Evolutionary conservation across 2,113 vertebrate species (phyloP).

Genomic region (Erythrolamprus reginae): DNA sequence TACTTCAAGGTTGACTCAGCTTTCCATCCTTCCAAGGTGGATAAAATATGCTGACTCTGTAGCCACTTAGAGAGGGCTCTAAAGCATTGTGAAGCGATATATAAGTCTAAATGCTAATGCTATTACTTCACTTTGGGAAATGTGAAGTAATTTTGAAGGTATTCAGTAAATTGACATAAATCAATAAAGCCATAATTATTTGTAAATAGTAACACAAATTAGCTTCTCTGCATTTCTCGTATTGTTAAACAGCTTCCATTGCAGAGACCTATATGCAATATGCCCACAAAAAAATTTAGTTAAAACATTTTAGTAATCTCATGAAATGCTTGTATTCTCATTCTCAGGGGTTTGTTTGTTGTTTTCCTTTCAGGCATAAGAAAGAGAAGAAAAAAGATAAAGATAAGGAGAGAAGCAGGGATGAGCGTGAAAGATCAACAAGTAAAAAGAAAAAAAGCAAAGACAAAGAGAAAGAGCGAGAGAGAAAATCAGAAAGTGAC

Average conservation of each 20-base stretch:
- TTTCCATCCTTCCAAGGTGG: too few relatives aligned
- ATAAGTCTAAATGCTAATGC: too few relatives aligned
- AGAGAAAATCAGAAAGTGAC: slow-evolving; percentile 88
- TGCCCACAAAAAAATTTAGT: background rate
- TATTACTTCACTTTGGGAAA: background rate
- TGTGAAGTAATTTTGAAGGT: background rate
- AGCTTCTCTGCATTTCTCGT: background rate
- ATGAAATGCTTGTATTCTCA: background rate
- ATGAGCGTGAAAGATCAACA: slow-evolving; percentile 84
- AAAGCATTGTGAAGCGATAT: too few relatives aligned
- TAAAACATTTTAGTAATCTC: background rate
- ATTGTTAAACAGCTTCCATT: background rate
- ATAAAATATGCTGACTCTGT: too few relatives aligned
- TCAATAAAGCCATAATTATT: background rate
- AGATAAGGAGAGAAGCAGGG: slow-evolving; percentile 83
- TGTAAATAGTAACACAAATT: background rate
- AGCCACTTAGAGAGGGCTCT: too few relatives aligned
- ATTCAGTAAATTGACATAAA: background rate
- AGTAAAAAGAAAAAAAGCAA: slow-evolving; percentile 95
- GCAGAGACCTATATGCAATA: background rate
- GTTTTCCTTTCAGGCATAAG: slow-evolving; percentile 78
- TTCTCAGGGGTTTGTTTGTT: background rate
- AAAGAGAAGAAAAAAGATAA: slow-evolving; percentile 99
- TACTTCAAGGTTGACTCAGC: too few relatives aligned
- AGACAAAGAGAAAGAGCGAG: slow-evolving; percentile 92